Percentiles rank a stretch among this genome's conserved stretches.
These are phyloP conservation scores for Echeneis naucrates DNA, from an alignment of 2,797 vertebrate species.

Conservation along the genomic window DNA sequence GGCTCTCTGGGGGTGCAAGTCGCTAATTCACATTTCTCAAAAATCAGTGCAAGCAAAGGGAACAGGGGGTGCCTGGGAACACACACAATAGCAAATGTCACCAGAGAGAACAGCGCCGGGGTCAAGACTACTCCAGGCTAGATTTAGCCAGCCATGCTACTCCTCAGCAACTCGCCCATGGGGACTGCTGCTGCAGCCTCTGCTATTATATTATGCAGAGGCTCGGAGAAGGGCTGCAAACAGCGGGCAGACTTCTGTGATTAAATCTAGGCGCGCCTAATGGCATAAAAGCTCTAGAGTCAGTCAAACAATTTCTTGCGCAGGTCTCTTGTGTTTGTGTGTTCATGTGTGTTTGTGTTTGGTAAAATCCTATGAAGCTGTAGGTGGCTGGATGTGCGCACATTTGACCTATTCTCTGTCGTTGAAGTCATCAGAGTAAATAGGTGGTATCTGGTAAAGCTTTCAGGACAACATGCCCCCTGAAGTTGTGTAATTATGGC, in stretches of 20 bases:
- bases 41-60: slow-evolving; percentile 99
- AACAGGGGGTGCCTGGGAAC: slow-evolving; percentile 98
- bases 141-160: slow-evolving; percentile 76
- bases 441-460: not conserved
- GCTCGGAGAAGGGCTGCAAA: slow-evolving; percentile 65
- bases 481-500: slow-evolving; percentile 20
- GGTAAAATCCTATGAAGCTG: slow-evolving; percentile 11
- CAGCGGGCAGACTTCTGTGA: slow-evolving; percentile 66
- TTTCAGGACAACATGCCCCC: slow-evolving; percentile 1
- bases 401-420: slow-evolving; percentile 46
- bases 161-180: slow-evolving; percentile 69
- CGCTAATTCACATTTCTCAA: slow-evolving; percentile 99
- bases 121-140: slow-evolving; percentile 78
- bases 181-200: slow-evolving; percentile 68
- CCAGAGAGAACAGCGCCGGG: slow-evolving; percentile 76
- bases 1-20: slow-evolving; percentile 99
- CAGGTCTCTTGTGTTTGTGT: slow-evolving; percentile 35
- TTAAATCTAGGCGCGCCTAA: slow-evolving; percentile 73
- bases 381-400: slow-evolving; percentile 4
- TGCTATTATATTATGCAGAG: slow-evolving; percentile 63
- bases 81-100: slow-evolving; percentile 90
- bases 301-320: slow-evolving; percentile 58
- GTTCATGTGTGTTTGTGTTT: slow-evolving; percentile 13
- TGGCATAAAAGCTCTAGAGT: slow-evolving; percentile 68
- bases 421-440: slow-evolving; percentile 28